Percentiles rank a stretch among this genome's conserved stretches.
Evolutionary conservation across 2,888 invertebrate genomes (phyloP).

Genomic region (Thera obeliscata): DNA sequence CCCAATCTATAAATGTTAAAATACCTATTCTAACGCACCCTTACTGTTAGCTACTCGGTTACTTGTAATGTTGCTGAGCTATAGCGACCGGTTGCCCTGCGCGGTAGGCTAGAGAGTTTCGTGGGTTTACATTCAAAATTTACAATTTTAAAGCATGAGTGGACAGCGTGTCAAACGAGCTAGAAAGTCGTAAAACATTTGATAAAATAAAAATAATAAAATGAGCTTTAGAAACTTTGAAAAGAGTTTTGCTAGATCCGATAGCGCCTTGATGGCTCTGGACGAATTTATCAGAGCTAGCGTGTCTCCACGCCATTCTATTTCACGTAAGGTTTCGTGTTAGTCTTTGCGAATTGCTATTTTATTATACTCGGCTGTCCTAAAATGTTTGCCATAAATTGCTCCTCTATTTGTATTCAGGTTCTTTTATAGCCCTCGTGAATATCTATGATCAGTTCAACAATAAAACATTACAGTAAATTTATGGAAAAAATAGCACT

Average conservation of each 20-base stretch:
- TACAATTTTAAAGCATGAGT: constrained; percentile 2
- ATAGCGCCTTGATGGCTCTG: constrained; percentile 5
- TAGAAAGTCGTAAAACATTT: constrained; percentile 8
- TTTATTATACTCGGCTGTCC: constrained; percentile 16
- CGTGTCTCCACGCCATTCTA: constrained; percentile 20
- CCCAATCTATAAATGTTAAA: not conserved
- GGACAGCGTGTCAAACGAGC: constrained; percentile 14
- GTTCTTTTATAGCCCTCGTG: constrained; percentile 22
- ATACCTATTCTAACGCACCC: not conserved
- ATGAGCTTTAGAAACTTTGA: constrained; percentile 4
- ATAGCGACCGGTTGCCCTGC: constrained; percentile 4
- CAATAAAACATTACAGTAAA: constrained; percentile 20
- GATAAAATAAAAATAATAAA: not conserved
- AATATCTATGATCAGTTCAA: constrained; percentile 25
- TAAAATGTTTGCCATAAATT: constrained; percentile 8
- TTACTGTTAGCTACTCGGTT: constrained; percentile 6
- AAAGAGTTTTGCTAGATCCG: constrained; percentile 3
- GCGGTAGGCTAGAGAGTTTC: constrained; percentile 23
- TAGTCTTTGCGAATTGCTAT: constrained; percentile 13
- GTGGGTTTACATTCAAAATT: constrained; percentile 22
- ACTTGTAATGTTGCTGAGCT: not conserved
- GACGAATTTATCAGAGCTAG: constrained; percentile 18
- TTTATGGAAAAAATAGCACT: constrained; percentile 22
- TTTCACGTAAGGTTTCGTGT: constrained; percentile 18
- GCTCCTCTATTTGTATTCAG: constrained; percentile 17